phyloP scores from a whole-genome alignment of 30 jellyfish, hydroid and myxozoan species.

The Aurelia sp. region DNA sequence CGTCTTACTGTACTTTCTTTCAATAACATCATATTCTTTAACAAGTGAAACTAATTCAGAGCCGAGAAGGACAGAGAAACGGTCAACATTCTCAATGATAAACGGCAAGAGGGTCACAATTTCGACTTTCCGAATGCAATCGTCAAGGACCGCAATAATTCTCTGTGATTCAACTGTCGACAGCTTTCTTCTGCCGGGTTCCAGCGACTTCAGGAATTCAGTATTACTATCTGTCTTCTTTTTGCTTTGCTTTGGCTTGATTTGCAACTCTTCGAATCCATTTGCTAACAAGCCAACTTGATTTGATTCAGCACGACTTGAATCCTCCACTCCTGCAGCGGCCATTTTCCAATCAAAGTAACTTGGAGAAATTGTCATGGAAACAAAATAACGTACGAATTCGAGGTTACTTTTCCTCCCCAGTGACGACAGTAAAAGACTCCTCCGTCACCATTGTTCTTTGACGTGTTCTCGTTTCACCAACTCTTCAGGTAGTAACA shows the following conservation, averaged over 20 bases:
- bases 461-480: not conserved
- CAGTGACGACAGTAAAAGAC: not conserved
- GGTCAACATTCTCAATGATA: constrained; percentile 77
- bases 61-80: constrained; percentile 80
- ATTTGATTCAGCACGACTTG: constrained; percentile 15
- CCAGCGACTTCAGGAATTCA: constrained; percentile 68
- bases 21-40: constrained; percentile 63
- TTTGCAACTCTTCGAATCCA: constrained; percentile 74
- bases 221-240: constrained; percentile 41
- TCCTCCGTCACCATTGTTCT: not conserved
- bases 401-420: constrained; percentile 13
- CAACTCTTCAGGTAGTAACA: not conserved
- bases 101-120: constrained; percentile 89
- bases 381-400: constrained; percentile 15
- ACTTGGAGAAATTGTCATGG: constrained; percentile 31
- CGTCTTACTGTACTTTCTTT: constrained; percentile 47
- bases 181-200: constrained; percentile 80
- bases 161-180: constrained; percentile 91
- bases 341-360: constrained; percentile 27
- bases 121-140: constrained; percentile 77
- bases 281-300: constrained; percentile 23
- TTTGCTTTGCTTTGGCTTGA: constrained; percentile 51
- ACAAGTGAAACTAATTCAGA: constrained; percentile 50
- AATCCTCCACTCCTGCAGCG: constrained; percentile 40
- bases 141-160: constrained; percentile 78